Evolutionary conservation across 2,113 vertebrate species (phyloP).

Genomic region (Spilogale gracilis): DNA sequence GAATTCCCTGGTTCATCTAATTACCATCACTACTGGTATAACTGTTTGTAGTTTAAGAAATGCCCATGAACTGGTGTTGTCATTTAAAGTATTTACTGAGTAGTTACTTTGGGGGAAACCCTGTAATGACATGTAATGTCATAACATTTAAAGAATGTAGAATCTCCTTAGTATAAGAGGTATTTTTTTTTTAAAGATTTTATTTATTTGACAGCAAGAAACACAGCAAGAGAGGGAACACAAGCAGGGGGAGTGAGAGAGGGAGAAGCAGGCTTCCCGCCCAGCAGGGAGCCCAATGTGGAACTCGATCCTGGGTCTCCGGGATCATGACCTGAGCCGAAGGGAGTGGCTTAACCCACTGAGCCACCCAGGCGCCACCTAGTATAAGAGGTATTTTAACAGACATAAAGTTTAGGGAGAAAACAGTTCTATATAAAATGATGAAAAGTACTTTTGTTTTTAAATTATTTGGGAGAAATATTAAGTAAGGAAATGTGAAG

Average conservation of each 20-base stretch:
- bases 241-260: too few relatives aligned
- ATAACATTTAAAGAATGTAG: slow-evolving; percentile 19
- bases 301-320: too few relatives aligned
- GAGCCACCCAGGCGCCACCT: not conserved
- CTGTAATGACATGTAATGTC: not conserved
- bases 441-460: not conserved
- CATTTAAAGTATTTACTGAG: not conserved
- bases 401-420: not conserved
- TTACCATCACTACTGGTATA: not conserved
- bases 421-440: slow-evolving; percentile 1
- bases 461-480: slow-evolving; percentile 13
- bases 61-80: not conserved
- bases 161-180: not conserved
- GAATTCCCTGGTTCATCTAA: not conserved
- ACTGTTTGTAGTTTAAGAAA: not conserved
- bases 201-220: too few relatives aligned
- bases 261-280: too few relatives aligned
- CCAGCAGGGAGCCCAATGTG: too few relatives aligned
- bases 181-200: not conserved
- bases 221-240: too few relatives aligned
- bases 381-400: not conserved
- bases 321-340: too few relatives aligned
- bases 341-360: too few relatives aligned
- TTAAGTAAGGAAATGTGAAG: not conserved
- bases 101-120: not conserved